Evolutionary conservation across 2,888 invertebrate species (phyloP).

Genomic region (Drosophila nigricruria): DNA sequence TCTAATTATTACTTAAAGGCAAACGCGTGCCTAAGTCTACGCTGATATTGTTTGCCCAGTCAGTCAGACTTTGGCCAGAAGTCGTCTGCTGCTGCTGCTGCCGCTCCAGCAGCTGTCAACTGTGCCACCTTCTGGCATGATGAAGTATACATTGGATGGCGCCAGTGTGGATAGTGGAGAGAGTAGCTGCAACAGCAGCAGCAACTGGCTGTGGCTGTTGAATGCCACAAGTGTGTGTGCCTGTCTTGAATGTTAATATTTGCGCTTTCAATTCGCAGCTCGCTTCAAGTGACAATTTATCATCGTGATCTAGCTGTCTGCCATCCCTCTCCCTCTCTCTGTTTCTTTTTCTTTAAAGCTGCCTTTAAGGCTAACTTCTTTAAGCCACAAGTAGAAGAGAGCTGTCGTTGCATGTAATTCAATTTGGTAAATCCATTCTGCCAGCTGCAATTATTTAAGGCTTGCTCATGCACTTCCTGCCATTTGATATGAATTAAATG

Average conservation of each 20-base stretch:
- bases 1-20: slow-evolving; percentile 50
- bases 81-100: slow-evolving; percentile 4
- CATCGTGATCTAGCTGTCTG: slow-evolving; percentile 38
- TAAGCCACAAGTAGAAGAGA: slow-evolving; percentile 26
- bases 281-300: slow-evolving; percentile 60
- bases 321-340: neutral
- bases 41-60: slow-evolving; percentile 36
- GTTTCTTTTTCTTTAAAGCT: slow-evolving; percentile 22
- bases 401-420: slow-evolving; percentile 37
- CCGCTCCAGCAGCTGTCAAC: slow-evolving; percentile 15
- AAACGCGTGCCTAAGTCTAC: slow-evolving; percentile 16
- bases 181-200: neutral
- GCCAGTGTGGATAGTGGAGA: neutral
- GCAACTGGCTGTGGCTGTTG: slow-evolving; percentile 26
- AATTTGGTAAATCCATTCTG: slow-evolving; percentile 34
- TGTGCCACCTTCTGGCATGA: slow-evolving; percentile 15
- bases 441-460: slow-evolving; percentile 64
- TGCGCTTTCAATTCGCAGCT: slow-evolving; percentile 69
- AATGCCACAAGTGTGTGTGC: slow-evolving; percentile 65
- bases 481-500: slow-evolving; percentile 74
- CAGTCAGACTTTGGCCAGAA: slow-evolving; percentile 13
- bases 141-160: slow-evolving; percentile 28
- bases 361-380: slow-evolving; percentile 31
- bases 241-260: slow-evolving; percentile 75
- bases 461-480: slow-evolving; percentile 62